Evolutionary conservation across 2,888 invertebrate species (phyloP).

Genomic region (Zaprionus obscuricornis): DNA sequence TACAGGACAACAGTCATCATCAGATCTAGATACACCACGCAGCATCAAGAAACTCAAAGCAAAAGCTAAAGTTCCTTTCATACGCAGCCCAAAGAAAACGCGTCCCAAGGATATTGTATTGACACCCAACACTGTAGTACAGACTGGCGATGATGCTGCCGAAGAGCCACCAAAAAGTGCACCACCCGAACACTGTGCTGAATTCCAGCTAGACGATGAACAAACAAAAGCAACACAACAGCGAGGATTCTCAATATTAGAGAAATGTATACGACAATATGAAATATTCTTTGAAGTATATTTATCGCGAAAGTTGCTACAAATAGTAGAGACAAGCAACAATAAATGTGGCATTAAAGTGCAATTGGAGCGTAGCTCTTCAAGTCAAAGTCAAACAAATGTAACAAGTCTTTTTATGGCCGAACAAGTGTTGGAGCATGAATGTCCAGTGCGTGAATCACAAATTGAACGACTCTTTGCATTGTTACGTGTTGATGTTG

Average conservation of each 20-base stretch:
- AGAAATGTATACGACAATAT: slow-evolving; percentile 86
- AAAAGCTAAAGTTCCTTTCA: slow-evolving; percentile 80
- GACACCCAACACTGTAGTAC: slow-evolving; percentile 31
- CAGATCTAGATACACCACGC: slow-evolving; percentile 81
- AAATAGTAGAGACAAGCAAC: slow-evolving; percentile 28
- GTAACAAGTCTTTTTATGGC: slow-evolving; percentile 74
- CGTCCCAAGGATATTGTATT: slow-evolving; percentile 78
- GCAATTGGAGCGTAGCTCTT: slow-evolving; percentile 54
- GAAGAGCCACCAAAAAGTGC: slow-evolving; percentile 77
- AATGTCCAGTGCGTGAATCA: slow-evolving; percentile 74
- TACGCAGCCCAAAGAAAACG: slow-evolving; percentile 79
- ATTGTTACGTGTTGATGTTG: slow-evolving; percentile 83
- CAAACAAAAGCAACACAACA: slow-evolving; percentile 62
- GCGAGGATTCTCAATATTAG: slow-evolving; percentile 84
- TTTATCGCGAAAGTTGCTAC: slow-evolving; percentile 67
- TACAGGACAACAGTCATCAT: slow-evolving; percentile 82
- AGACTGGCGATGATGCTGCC: slow-evolving; percentile 33
- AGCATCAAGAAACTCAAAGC: slow-evolving; percentile 82
- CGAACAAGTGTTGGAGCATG: slow-evolving; percentile 84
- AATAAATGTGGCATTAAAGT: slow-evolving; percentile 43
- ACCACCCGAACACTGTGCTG: slow-evolving; percentile 53
- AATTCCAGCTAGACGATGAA: slow-evolving; percentile 67
- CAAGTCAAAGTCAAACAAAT: slow-evolving; percentile 36
- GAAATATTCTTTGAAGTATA: slow-evolving; percentile 85
- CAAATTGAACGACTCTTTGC: slow-evolving; percentile 84